Conservation (phyloP, 2,113 vertebrate species). For the Passer domesticus region DNA sequence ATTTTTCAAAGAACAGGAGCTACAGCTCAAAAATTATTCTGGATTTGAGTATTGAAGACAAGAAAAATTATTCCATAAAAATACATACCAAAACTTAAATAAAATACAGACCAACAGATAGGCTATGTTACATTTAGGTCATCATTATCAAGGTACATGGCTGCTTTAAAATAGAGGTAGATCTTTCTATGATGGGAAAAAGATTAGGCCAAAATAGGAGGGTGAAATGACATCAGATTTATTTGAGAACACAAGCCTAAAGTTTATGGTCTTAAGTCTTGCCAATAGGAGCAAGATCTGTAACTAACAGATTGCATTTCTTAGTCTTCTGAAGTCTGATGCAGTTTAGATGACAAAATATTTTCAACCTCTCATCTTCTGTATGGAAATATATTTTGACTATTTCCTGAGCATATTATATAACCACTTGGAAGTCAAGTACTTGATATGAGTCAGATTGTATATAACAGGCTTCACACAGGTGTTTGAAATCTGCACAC, state of each 20-base stretch:
- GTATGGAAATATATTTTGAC: neutral
- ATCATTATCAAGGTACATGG: neutral
- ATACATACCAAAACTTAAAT: neutral
- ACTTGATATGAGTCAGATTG: neutral
- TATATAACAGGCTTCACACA: neutral
- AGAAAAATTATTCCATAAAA: neutral
- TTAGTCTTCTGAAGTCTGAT: neutral
- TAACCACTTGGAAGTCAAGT: neutral
- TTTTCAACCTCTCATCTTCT: neutral
- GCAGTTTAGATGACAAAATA: neutral
- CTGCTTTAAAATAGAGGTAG: neutral
- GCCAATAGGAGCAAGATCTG: neutral
- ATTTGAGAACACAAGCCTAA: neutral
- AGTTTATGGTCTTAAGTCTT: neutral
- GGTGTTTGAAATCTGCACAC: neutral
- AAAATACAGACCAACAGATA: neutral
- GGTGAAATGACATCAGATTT: neutral
- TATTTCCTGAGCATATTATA: neutral
- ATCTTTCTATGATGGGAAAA: neutral
- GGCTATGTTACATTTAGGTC: accelerated
- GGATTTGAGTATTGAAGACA: neutral
- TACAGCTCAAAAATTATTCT: neutral
- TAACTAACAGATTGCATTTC: neutral
- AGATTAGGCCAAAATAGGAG: neutral
- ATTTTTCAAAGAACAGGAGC: neutral